A percentile compares a stretch with the other conserved stretches of the same genome.
phyloP scores from a whole-genome alignment of 2,797 vertebrate species.

The Acipenser transmontanus region DNA sequence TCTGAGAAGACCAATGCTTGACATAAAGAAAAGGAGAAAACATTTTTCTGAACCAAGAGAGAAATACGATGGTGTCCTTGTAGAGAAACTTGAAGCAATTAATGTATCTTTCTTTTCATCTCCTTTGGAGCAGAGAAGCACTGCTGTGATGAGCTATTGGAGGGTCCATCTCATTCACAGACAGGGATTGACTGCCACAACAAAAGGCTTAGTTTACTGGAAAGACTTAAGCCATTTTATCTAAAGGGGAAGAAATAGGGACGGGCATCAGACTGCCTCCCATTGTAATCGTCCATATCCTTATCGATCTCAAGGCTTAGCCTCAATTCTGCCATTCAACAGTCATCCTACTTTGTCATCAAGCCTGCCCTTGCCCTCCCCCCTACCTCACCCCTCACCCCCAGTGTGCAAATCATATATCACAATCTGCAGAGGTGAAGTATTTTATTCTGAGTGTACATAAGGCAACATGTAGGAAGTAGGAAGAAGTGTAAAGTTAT shows the following conservation, averaged over 20 bases:
- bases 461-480: too few relatives aligned
- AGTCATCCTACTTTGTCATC: neutral
- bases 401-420: neutral
- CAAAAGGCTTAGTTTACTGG: slow-evolving; percentile 31
- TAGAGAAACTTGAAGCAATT: slow-evolving; percentile 11
- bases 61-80: slow-evolving; percentile 1
- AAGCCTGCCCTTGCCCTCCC: neutral
- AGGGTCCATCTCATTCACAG: slow-evolving; percentile 19
- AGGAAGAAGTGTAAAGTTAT: too few relatives aligned
- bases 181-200: slow-evolving; percentile 21
- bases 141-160: slow-evolving; percentile 16
- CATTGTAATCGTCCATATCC: neutral
- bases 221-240: slow-evolving; percentile 16
- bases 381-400: neutral
- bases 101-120: slow-evolving; percentile 18
- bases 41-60: slow-evolving; percentile 9
- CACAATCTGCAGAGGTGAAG: neutral
- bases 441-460: neutral
- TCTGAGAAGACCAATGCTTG: slow-evolving; percentile 2
- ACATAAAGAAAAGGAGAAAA: neutral
- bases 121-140: slow-evolving; percentile 7
- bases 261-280: slow-evolving; percentile 2
- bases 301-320: neutral
- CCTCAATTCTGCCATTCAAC: too few relatives aligned
- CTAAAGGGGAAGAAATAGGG: neutral